Evolutionary conservation across 2,113 vertebrate species (phyloP).

Genomic region (Engraulis encrasicolus): DNA sequence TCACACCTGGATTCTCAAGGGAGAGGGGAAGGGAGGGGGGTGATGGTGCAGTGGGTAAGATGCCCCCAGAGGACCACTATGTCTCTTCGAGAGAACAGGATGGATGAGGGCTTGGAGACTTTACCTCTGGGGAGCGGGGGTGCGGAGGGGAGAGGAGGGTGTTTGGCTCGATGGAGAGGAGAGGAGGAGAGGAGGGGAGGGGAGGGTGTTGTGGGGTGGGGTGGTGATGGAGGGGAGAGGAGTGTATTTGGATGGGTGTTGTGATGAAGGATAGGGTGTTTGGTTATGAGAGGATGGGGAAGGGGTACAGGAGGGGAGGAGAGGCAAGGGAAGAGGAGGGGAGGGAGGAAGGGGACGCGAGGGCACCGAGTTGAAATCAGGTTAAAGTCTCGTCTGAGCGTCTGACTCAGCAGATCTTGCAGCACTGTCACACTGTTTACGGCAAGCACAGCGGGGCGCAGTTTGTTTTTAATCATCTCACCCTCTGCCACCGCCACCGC

Average conservation of each 20-base stretch:
- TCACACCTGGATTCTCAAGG: background rate
- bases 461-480: background rate
- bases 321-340: background rate
- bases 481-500: background rate
- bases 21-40: no score
- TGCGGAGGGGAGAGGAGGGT: no score
- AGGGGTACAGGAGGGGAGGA: background rate
- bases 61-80: no score
- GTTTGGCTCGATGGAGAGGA: no score
- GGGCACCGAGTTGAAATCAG: slow-evolving; percentile 14
- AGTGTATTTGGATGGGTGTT: no score
- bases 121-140: no score
- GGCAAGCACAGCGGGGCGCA: background rate
- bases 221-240: background rate
- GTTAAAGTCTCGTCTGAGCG: slow-evolving; percentile 23
- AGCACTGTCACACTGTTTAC: background rate
- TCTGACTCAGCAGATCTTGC: slow-evolving; percentile 23
- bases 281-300: background rate
- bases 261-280: background rate
- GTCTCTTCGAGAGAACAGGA: no score
- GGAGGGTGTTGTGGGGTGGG: background rate
- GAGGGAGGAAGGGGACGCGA: background rate
- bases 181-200: no score
- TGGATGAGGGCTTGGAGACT: no score
- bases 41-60: no score